These are phyloP conservation scores for Vimba vimba DNA, from an alignment of 2,113 vertebrate genomes.

Conservation along the genomic window DNA sequence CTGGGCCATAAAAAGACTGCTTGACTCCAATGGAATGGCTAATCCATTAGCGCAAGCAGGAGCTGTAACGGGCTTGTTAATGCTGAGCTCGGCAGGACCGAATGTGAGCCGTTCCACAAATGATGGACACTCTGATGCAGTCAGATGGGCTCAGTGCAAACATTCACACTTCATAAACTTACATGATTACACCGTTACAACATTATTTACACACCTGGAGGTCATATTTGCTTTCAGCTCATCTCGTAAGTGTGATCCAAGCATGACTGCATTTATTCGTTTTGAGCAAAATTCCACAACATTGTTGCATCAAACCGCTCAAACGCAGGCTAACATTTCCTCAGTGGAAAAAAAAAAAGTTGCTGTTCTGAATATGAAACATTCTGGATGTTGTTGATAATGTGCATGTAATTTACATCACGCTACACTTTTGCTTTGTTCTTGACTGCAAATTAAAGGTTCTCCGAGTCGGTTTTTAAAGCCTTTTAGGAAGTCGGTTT, in stretches of 20 bases:
- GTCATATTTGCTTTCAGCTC: constrained; percentile 24
- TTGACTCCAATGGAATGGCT: constrained; percentile 27
- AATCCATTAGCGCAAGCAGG: constrained; percentile 34
- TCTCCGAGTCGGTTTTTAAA: background rate
- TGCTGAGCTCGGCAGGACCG: constrained; percentile 36
- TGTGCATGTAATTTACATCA: background rate
- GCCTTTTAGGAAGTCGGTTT: background rate
- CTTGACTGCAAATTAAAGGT: background rate
- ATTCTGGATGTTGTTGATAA: background rate
- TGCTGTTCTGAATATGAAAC: background rate
- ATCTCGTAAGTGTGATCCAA: background rate
- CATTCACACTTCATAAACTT: constrained; percentile 36
- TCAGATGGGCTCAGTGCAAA: constrained; percentile 5
- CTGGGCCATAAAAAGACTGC: constrained; percentile 41
- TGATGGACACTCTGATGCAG: constrained; percentile 36
- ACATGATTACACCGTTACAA: constrained; percentile 33
- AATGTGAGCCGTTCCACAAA: constrained; percentile 14
- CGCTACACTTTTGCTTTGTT: background rate
- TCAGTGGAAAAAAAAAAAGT: background rate
- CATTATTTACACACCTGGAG: constrained; percentile 32
- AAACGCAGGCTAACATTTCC: background rate
- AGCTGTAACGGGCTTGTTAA: constrained; percentile 26
- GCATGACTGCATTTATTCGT: constrained; percentile 1
- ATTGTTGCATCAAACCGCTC: background rate
- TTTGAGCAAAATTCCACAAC: background rate